phyloP scores from a whole-genome alignment of 2,113 vertebrate genomes.

The Strigops habroptila region DNA sequence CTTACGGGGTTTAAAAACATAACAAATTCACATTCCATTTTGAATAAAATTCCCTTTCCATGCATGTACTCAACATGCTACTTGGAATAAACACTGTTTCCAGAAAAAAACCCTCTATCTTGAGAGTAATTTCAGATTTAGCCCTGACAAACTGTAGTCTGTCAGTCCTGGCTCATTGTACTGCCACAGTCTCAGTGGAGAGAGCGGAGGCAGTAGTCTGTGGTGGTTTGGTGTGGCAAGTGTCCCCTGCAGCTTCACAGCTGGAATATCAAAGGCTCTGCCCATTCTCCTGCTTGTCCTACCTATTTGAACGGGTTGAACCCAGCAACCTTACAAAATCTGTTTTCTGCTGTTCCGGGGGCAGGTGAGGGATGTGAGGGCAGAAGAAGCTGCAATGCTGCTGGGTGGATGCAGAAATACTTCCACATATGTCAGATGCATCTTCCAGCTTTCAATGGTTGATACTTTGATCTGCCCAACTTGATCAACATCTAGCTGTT shows the following conservation, averaged over 20 bases:
- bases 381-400: background rate
- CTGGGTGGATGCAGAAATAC: background rate
- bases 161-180: background rate
- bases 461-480: background rate
- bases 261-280: background rate
- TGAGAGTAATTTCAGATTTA: background rate
- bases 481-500: background rate
- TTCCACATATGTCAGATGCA: background rate
- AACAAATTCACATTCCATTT: background rate
- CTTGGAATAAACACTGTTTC: background rate
- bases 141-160: background rate
- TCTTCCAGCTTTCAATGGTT: background rate
- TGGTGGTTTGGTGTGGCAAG: background rate
- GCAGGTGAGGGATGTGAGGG: background rate
- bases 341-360: background rate
- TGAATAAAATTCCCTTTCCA: background rate
- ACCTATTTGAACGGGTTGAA: background rate
- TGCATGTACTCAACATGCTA: background rate
- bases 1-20: background rate
- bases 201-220: background rate
- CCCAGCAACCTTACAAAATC: fast-evolving
- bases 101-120: background rate
- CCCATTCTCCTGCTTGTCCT: background rate
- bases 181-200: background rate
- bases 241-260: background rate